Evolutionary conservation across 2,888 invertebrate genomes (phyloP).

Genomic region (Torymus aiolomorphi): DNA sequence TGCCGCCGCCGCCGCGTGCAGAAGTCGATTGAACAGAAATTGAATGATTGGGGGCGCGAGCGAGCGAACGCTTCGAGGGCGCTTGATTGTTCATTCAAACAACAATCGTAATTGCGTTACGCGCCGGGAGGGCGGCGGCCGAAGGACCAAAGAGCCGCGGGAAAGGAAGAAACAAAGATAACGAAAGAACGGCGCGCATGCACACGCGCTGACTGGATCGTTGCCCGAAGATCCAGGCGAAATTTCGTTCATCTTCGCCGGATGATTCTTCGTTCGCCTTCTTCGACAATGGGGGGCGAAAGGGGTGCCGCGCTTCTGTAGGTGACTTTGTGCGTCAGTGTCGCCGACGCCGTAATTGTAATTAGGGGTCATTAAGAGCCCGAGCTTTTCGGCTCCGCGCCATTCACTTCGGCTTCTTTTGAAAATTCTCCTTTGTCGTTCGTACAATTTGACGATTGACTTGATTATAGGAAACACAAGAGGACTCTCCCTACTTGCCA

Average conservation of each 20-base stretch:
- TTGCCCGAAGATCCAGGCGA: constrained; percentile 12
- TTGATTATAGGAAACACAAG: too few relatives aligned
- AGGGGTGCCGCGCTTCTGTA: neutral
- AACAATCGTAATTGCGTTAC: constrained; percentile 76
- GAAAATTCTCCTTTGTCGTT: too few relatives aligned
- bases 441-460: too few relatives aligned
- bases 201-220: too few relatives aligned
- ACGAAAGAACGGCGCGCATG: neutral
- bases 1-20: constrained; percentile 55
- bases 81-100: constrained; percentile 77
- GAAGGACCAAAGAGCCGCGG: constrained; percentile 47
- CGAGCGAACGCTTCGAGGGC: constrained; percentile 68
- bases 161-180: constrained; percentile 55
- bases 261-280: neutral
- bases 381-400: too few relatives aligned
- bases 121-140: constrained; percentile 58
- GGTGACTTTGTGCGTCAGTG: too few relatives aligned
- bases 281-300: neutral
- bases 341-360: neutral
- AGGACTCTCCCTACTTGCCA: too few relatives aligned
- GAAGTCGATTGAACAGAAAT: constrained; percentile 76
- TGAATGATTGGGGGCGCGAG: constrained; percentile 73
- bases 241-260: constrained; percentile 34
- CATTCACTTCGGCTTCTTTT: too few relatives aligned
- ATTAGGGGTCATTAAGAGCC: neutral